phyloP scores from a whole-genome alignment of 2,113 vertebrate genomes.

The Muntiacus reevesi region DNA sequence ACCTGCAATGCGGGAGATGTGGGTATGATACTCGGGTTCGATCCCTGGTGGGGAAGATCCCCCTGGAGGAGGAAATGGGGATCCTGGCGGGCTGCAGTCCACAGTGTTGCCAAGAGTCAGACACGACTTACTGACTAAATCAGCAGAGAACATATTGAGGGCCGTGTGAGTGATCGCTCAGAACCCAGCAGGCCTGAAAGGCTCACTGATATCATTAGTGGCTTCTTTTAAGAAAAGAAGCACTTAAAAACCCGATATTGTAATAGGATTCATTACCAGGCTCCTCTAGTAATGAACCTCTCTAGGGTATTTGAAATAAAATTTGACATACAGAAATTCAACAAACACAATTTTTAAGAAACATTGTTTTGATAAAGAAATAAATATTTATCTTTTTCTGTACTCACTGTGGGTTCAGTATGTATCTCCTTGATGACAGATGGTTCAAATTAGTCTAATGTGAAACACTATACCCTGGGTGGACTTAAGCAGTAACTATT shows the following conservation, averaged over 20 bases:
- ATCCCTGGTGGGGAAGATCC: neutral
- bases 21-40: neutral
- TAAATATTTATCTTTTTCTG: neutral
- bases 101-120: neutral
- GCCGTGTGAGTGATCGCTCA: neutral
- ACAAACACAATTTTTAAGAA: neutral
- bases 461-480: neutral
- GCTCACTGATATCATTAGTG: neutral
- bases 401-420: neutral
- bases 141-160: neutral
- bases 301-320: neutral
- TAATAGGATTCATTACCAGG: neutral
- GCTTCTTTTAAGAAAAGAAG: neutral
- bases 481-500: neutral
- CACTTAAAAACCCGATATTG: neutral
- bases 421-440: neutral
- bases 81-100: neutral
- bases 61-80: neutral
- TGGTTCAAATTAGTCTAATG: neutral
- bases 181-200: neutral
- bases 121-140: neutral
- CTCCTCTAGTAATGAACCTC: neutral
- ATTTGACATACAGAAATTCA: neutral
- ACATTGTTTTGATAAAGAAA: constrained; percentile 22
- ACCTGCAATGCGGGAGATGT: neutral